Evolutionary conservation across 2,888 invertebrate species (phyloP).

Genomic region (Onchidella celtica): DNA sequence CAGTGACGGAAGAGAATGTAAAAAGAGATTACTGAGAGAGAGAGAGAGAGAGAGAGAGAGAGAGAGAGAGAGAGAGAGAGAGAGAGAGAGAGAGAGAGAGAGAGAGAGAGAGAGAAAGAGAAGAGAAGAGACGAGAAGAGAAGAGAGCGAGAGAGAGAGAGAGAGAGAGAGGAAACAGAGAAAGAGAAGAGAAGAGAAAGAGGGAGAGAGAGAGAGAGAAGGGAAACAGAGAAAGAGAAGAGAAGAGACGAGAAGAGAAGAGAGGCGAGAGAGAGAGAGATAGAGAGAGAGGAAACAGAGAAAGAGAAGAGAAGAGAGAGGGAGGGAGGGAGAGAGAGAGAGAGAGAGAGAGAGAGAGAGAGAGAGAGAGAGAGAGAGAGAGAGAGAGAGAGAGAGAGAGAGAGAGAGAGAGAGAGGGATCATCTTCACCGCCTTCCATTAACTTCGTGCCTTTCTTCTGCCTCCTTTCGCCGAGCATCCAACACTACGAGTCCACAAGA

Average conservation of each 20-base stretch:
- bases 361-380: slow-evolving; percentile 1
- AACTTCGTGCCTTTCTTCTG: no score
- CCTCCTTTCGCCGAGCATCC: no score
- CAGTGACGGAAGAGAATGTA: no score
- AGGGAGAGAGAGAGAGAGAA: neutral
- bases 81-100: neutral
- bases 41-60: neutral
- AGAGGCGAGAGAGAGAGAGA: slow-evolving; percentile 20
- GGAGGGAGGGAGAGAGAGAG: neutral
- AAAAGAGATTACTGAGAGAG: no score
- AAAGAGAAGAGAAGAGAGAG: neutral
- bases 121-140: neutral
- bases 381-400: neutral
- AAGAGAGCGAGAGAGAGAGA: neutral
- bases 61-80: neutral
- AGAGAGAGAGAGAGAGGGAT: slow-evolving; percentile 3
- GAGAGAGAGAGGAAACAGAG: neutral
- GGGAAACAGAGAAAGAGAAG: neutral
- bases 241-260: neutral
- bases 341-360: slow-evolving; percentile 16
- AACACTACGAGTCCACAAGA: no score
- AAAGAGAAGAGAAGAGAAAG: neutral
- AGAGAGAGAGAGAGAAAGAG: neutral
- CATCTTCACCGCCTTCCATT: no score
- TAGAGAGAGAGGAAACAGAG: neutral